Evolutionary conservation across 2,888 invertebrate species (phyloP), one percentile per base, ranked within the genome.

Genomic region (Amphipoea oculea): DNA sequence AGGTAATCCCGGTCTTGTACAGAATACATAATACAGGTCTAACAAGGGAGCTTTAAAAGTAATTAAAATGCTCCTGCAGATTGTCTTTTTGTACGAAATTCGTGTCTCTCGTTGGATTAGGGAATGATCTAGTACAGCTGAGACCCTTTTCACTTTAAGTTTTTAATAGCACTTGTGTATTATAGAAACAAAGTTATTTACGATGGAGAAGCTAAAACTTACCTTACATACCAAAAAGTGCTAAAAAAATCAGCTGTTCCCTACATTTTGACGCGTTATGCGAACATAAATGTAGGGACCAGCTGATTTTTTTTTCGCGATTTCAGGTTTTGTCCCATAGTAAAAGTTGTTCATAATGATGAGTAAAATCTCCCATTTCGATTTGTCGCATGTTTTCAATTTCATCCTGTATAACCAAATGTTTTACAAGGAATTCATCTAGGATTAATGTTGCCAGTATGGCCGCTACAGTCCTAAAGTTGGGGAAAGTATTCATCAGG

Each of bases 21-120:
- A 85, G 90, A 92, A 91, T 91, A 91, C 88, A 89, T 90, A 91
- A 91, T 91, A 90, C 89, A 90, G 88, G 84, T 89, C 83, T 80
- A 88, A 88, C 86, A 86, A 84, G 80, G 76, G 81, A 78, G 89
- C 90, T 88, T 84, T 84, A 83, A 86, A 86, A 88, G 87, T 88
- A 89, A 88, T 88, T 89, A 88, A 88, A 88, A 86, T 88, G 72
- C 84, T 86, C 68, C 77, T 86, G 76, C 51, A 84, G 75, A 84
- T 88, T 86, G 86, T 79, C 80, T 88, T 88, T 86, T 81, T 80
- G 79, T 60, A 68, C 66, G 12, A 77, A 84, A 86, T 88, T 77
- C 51, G 75, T 79, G 80, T 83, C 86, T 76, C 76, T 76, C 42
- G 60, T 20, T 79, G 86, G 89, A 86, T 88, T 86, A 88, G 45